phyloP scores from a whole-genome alignment of 2,888 invertebrate species.

The Atethmia centrago region DNA sequence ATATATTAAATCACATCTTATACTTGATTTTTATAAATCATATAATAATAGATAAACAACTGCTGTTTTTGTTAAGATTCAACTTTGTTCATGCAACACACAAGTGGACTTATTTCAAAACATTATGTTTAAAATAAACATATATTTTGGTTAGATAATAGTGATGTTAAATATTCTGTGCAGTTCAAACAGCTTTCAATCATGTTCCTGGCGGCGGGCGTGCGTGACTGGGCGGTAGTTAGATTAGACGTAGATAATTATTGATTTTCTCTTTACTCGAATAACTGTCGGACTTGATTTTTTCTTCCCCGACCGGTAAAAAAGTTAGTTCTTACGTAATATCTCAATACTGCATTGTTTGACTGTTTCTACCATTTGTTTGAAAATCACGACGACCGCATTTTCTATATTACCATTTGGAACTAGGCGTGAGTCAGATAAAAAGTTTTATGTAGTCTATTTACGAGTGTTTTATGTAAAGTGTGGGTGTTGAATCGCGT shows the following conservation, averaged over 20 bases:
- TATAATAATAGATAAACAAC: neutral
- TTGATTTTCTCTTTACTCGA: constrained; percentile 74
- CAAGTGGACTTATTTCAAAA: neutral
- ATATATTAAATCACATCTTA: neutral
- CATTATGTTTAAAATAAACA: neutral
- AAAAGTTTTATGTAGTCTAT: constrained; percentile 71
- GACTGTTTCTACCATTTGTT: constrained; percentile 54
- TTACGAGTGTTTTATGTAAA: constrained; percentile 78
- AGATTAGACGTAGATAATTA: constrained; percentile 67
- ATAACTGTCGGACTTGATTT: constrained; percentile 66
- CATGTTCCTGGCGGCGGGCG: constrained; percentile 41
- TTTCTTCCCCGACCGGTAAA: constrained; percentile 38
- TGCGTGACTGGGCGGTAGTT: constrained; percentile 60
- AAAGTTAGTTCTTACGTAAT: constrained; percentile 53
- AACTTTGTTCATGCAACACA: neutral
- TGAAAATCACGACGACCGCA: constrained; percentile 65
- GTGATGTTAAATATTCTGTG: constrained; percentile 44
- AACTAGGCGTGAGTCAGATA: constrained; percentile 68
- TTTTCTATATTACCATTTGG: constrained; percentile 63
- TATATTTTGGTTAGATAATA: constrained; percentile 9
- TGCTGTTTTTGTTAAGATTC: neutral
- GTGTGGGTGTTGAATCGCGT: constrained; percentile 73
- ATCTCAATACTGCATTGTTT: constrained; percentile 53
- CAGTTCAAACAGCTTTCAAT: constrained; percentile 57
- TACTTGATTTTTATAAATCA: neutral